Evolutionary conservation across 2,797 vertebrate genomes (phyloP), one percentile per base, ranked within the genome.

Genomic region (Tinamus major): DNA sequence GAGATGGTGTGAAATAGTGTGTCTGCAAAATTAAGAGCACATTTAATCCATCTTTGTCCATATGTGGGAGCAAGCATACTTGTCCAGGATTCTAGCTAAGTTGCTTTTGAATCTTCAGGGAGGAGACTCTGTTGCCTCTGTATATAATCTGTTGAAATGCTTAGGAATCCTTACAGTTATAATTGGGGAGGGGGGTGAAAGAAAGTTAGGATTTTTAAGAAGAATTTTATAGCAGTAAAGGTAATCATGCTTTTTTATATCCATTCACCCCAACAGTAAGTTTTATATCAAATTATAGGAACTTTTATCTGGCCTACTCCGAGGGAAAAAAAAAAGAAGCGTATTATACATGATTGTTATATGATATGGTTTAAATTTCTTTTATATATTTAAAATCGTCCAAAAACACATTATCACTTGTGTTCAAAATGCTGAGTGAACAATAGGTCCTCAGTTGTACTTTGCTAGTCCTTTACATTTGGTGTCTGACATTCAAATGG

Each of bases 91-190:
- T 53, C 46, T 46, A 51, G n/a, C 10, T 29, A 48, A 59, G 37
- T 53, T 69, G 4, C 35, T 53, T 18, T 79, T 48, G 74, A 46
- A 41, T 48, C 33, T 53, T 63, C 21, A 80, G 21, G 7, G 39
- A 11, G 18, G 46, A 80, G 21, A 35, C 16, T 35, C 19, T 48
- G 13, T 76, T 80, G n/a, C 13, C 10, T 67, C 65, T 33, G 71
- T 15, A 41, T 3, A 13, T 27, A 49, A 44, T 2, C 13, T 44
- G 24, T 31, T 0, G 0, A 12, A 65, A 44, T 27, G 6, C 4
- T 35, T 51, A 56, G 15, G 10, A 65, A 10, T 24, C 24, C 29
- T n/a, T 31, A 48, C 75, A 5, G 11, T 46, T 83, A 53, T 10
- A 13, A 65, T 3, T 10, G 49, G 4, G 23, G 11, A 80, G 49